Evolutionary conservation across 2,888 invertebrate genomes (phyloP).

Genomic region (Megamerina dolium): DNA sequence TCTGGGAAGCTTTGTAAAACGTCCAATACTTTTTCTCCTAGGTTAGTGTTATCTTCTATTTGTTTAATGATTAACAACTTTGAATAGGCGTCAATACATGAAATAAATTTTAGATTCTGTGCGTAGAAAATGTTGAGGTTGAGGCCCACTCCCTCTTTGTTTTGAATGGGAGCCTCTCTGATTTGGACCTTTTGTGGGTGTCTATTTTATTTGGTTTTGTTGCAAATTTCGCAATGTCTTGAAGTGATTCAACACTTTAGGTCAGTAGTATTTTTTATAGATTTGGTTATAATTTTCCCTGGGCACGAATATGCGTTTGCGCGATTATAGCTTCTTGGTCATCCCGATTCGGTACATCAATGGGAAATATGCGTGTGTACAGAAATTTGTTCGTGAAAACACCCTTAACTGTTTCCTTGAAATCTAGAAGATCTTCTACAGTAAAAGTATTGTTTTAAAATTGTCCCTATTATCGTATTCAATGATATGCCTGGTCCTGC

Average conservation of each 20-base stretch:
- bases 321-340: too few species aligned
- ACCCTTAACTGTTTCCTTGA: too few species aligned
- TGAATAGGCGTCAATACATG: conserved; percentile 13
- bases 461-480: neutral
- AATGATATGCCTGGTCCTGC: too few species aligned
- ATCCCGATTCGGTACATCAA: neutral
- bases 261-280: conserved; percentile 7
- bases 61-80: too few species aligned
- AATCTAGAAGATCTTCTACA: too few species aligned
- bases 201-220: too few species aligned
- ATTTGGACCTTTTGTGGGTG: too few species aligned
- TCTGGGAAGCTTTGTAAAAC: too few species aligned
- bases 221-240: too few species aligned
- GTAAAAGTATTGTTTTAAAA: conserved; percentile 10
- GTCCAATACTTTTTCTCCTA: too few species aligned
- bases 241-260: conserved; percentile 11
- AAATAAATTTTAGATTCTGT: conserved; percentile 16
- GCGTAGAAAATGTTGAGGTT: conserved; percentile 17
- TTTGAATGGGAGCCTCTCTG: conserved; percentile 17
- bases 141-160: conserved; percentile 13
- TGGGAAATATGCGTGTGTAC: neutral
- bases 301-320: too few species aligned
- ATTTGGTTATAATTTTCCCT: conserved; percentile 9
- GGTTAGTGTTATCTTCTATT: conserved; percentile 15
- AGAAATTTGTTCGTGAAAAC: conserved; percentile 1